Evolutionary conservation across 1,140 invertebrate genomes (phyloP), one percentile per base, ranked within the genome.

Genomic region (Drosophila simulans): DNA sequence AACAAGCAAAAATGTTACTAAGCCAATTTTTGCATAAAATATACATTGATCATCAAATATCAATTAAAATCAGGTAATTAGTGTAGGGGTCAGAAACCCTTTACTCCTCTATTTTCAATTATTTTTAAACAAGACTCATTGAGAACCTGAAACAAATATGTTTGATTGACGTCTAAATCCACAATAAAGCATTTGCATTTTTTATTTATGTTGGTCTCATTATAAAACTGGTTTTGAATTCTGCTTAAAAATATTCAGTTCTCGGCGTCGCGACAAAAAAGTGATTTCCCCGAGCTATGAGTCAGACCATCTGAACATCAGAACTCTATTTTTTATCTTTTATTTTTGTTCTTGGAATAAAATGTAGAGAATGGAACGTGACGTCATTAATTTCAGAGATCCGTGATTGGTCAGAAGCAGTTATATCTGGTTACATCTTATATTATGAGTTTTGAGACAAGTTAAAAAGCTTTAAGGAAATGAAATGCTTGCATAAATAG

Each of bases 201-300:
- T 56, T 13, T 8, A 22, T 35, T 49, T 49, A 49, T 48, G n/a
- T 49, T 49, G 48, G 34, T n/a, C 22, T 69, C 39, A 40, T 70
- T 48, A 42, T 40, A 7, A 57, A 71, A 71, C 68, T 35, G 64
- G 68, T 71, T 71, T 71, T 37, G 25, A 25, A 17, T 42, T 69
- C 51, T 56, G 25, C 64, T 48, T 49, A 57, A 56, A 70, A 49
- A 49, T 71, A 35, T 27, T 48, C n/a, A n/a, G 27, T 11, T 53
- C 20, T 66, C 51, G 20, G 37, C 59, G 12, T 5, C 27, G 31
- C 35, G 35, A 45, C n/a, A n/a, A 58, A 53, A 53, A 70, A 70
- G 55, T 56, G 27, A 57, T 48, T 35, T 46, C 43, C 68, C 51
- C 64, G 13, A 12, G 13, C 13, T 12, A 57, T 71, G 68, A 71